Base-by-base conservation (phyloP, 2,797 vertebrate species). In the Varecia variegata region DNA sequence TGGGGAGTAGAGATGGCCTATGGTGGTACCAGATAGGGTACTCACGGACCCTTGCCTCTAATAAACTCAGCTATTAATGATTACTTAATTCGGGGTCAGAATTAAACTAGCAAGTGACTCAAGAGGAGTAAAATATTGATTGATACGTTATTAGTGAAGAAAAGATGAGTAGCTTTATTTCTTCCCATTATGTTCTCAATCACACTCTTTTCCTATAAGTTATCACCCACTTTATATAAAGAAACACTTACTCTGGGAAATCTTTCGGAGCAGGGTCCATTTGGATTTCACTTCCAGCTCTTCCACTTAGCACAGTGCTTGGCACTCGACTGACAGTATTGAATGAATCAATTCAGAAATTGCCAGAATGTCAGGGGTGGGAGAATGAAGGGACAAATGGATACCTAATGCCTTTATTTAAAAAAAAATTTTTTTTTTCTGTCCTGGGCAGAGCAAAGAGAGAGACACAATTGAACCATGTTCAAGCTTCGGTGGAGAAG, bases 401-500 rank as follows among this genome's bases (percentile, higher is more conserved):
- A 96, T 82, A 93, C 40, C 65, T 38, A 27, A 77, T 15, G 79
- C 43, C 91, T 98, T 97, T 98, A 96, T 98, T 94, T 68, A 20
- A 40, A 94, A 96, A 76, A 52, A 27, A 23, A 43, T 1, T 8
- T 10, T 45, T 43, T 45, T 45, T 13, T 65, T 65, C 32, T 65
- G 62, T 65, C 96, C 85, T 47, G 58, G 96, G 97, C 97, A 98
- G 90, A 89, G 47, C 0, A 67, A 90, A 97, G 96, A 70, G 23
- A 95, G 90, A 97, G 96, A 90, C 97, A 95, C 97, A 97, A 81
- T 32, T 77, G 35, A 97, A 97, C 96, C 43, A 14, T 12, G 17
- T 95, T 98, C 98, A 97, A 97, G 98, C 98, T 97, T 98, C 84
- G 77, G 98, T 96, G 96, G 98, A 97, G 97, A 97, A 97, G 97